These are phyloP conservation scores for Platorchestia sp. DNA, from an alignment of 1,140 invertebrate genomes.

Conservation along the genomic window DNA sequence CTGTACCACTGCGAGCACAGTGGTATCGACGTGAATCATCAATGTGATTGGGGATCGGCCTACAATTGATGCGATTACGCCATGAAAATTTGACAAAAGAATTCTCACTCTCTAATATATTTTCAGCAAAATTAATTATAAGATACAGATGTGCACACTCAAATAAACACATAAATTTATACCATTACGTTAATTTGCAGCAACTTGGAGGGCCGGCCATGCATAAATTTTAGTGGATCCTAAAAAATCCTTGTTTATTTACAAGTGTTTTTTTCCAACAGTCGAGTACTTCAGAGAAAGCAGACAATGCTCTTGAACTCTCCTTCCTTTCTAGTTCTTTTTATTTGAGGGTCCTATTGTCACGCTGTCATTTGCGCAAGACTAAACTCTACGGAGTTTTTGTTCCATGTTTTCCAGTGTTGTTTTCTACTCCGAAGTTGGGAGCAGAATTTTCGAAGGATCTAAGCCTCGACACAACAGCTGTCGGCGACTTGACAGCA, in stretches of 20 bases:
- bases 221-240: neutral
- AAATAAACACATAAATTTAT: too few relatives aligned
- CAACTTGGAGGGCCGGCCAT: too few relatives aligned
- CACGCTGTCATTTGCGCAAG: neutral
- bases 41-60: too few relatives aligned
- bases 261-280: neutral
- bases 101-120: too few relatives aligned
- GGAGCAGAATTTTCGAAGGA: neutral
- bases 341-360: slow-evolving; percentile 23
- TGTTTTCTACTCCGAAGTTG: slow-evolving; percentile 21
- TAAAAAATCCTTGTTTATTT: neutral
- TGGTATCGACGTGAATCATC: too few relatives aligned
- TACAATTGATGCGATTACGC: too few relatives aligned
- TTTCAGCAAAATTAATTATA: too few relatives aligned
- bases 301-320: slow-evolving; percentile 6
- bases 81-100: too few relatives aligned
- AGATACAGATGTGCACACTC: too few relatives aligned
- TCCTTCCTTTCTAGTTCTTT: neutral
- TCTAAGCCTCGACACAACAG: slow-evolving; percentile 28
- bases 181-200: too few relatives aligned
- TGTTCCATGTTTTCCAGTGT: neutral
- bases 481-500: slow-evolving; percentile 17
- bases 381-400: neutral
- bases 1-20: too few relatives aligned
- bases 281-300: neutral